Base-by-base conservation (phyloP, 2,888 invertebrate species). In the Proisotoma minuta region DNA sequence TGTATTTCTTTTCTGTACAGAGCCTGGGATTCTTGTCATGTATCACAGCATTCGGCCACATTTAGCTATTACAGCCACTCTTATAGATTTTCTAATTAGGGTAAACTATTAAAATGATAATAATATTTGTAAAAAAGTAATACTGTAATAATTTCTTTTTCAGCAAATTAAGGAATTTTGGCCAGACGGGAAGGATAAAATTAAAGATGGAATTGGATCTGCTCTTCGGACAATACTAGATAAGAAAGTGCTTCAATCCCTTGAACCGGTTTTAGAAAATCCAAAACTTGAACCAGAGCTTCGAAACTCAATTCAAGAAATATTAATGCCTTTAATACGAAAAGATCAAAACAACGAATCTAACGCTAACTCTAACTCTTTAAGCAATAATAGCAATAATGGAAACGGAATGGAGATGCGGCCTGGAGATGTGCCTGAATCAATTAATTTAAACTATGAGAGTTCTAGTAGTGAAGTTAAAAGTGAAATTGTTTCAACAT, bases 11-110 rank as follows among this genome's bases (percentile, higher is more conserved):
- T n/a, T 12, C 15, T 20, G 18, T 20, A 24, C 50, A 82, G 93
- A 94, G 80, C 93, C 94, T 23, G 93, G 91, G 12, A 91, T 94
- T 74, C 83, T 94, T 71, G 91, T 94, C 24, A 94, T 94, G 92
- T 89, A 89, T 78, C 89, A 93, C 80, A 93, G 92, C 50, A 88
- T 94, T 86, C 83, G 90, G 76, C 89, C 91, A 63, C 93, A 94
- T 80, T 91, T 92, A 51, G 88, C 88, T 20, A 91, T 93, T 69
- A 92, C 93, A 66, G 91, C 91, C 62, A 91, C 91, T 20, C 81
- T 94, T 68, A 79, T 94, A 74, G 93, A 94, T 79, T 98, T 94
- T 80, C 82, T 94, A 68, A 93, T 92, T 80, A 81, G 85, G 77
- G 85, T 86, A 71, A 82, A 81, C 75, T 77, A 48, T 34, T 8